Evolutionary conservation across 2,113 vertebrate genomes (phyloP), one percentile per base, ranked within the genome.

Genomic region (Eulemur rufifrons): DNA sequence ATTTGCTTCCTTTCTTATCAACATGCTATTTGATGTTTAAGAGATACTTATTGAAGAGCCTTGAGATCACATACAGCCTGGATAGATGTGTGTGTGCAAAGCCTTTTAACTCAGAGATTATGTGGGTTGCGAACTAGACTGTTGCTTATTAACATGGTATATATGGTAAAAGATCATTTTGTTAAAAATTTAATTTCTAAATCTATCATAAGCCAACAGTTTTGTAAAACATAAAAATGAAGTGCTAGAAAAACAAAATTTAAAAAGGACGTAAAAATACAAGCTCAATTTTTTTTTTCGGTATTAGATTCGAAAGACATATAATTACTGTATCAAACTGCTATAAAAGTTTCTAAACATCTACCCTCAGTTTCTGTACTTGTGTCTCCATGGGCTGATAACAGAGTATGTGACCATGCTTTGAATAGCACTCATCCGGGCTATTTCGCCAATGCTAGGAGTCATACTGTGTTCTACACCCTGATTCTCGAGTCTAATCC

Each of bases 161-260:
- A 29, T n/a, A n/a, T 66, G 61, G 23, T 77, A 85, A 61, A 91
- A 3, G 21, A 45, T 37, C 11, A 10, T 42, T 78, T 94, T 86
- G 34, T 29, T 11, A 39, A 77, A 77, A 71, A 45, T 63, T 74
- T 82, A 52, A 83, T 94, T 96, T 90, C 59, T 71, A 83, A 73
- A 85, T 61, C 63, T 86, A 8, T 74, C 29, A 23, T 82, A 91
- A 95, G 42, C 82, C 25, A 52, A 8, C 37, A 56, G 27, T 64
- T 89, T 68, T 18, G 2, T 61, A 73, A 95, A 74, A 25, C n/a
- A 59, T 86, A 80, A 95, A 94, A 94, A 80, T 39, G 15, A 91
- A 95, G 6, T 89, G 37, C 27, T 64, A 81, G 32, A 85, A 87
- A 71, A 45, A 32, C 15, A 3, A 56, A 17, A 56, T 9, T 78